Base-by-base conservation (phyloP, 2,888 invertebrate genomes). In the Yponomeuta sedellus region DNA sequence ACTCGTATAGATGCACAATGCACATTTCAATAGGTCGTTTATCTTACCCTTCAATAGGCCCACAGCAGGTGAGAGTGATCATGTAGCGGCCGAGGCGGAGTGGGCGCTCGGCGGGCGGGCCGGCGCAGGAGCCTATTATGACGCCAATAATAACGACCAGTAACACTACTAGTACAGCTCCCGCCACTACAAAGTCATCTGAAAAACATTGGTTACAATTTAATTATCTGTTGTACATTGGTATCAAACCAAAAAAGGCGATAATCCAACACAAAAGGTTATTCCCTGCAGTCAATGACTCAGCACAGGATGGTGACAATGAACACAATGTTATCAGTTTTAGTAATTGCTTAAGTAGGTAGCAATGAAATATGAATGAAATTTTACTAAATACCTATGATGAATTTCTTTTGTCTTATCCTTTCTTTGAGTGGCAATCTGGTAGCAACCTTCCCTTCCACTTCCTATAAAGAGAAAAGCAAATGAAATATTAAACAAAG, bases 21-120 rank as follows among this genome's bases (percentile, higher is more conserved):
- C n/a, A n/a, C n/a, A n/a, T 34, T 5, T 34, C 10, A 8, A 34
- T 34, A 34, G 44, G 5, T 4, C 12, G 5, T 52, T 20, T 65
- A 56, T 70, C 76, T 82, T 80, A 94, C 94, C 97, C 97, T 85
- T 97, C 95, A 28, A 96, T 94, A 69, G 91, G 92, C 65, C 97
- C 97, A 78, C 97, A 97, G 57, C 94, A 92, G 1, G 96, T 95
- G 61, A 94, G 92, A 0, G 96, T 94, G 65, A 93, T 92, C 25
- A 96, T 93, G 76, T 91, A 96, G 70, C 93, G 94, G 16, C 96
- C 96, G 71, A 96, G 94, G 63, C 94, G 94, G 64, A 96, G 77
- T 0, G 95, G 94, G 2, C 94, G 93, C 64, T 92, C 91, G 8
- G 83, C 81, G 0, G 92, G 87, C 4, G 91, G 86, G 8, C 87